These are phyloP conservation scores for Archegozetes longisetosus DNA, from an alignment of 1,140 invertebrate genomes.

Conservation along the genomic window DNA sequence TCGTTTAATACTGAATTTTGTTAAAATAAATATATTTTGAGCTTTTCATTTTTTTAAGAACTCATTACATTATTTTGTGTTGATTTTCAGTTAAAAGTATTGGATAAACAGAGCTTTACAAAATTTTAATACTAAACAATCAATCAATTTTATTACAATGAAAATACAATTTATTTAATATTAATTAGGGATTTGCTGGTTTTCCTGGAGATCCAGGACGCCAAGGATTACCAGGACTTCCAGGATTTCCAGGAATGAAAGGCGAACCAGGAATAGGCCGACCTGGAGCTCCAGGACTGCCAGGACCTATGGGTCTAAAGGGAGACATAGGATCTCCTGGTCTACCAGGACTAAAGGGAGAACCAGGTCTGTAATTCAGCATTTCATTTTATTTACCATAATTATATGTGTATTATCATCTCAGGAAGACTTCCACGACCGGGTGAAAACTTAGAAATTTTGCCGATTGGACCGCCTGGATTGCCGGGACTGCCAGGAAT, in stretches of 20 bases:
- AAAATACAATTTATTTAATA: slow-evolving; percentile 23
- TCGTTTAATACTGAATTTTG: too few species aligned
- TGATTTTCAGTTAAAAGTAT: too few species aligned
- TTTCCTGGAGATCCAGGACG: not conserved
- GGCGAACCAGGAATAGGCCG: not conserved
- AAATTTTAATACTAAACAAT: too few species aligned
- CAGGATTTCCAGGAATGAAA: not conserved
- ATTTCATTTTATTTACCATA: not conserved
- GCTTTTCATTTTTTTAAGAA: too few species aligned
- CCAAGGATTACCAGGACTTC: not conserved
- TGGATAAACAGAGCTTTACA: too few species aligned
- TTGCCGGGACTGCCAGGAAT: slow-evolving; percentile 37
- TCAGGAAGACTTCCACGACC: not conserved
- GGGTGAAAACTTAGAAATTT: not conserved
- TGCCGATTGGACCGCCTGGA: not conserved
- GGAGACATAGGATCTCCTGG: not conserved
- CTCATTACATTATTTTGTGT: too few species aligned
- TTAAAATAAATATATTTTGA: too few species aligned
- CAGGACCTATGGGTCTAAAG: slow-evolving; percentile 5
- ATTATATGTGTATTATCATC: not conserved
- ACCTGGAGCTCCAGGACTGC: not conserved
- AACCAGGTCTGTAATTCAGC: not conserved
- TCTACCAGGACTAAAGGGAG: not conserved
- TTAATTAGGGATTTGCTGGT: not conserved
- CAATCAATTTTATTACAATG: not conserved